Evolutionary conservation across 1,140 invertebrate genomes (phyloP).

Genomic region (Zaprionus tsacasi): DNA sequence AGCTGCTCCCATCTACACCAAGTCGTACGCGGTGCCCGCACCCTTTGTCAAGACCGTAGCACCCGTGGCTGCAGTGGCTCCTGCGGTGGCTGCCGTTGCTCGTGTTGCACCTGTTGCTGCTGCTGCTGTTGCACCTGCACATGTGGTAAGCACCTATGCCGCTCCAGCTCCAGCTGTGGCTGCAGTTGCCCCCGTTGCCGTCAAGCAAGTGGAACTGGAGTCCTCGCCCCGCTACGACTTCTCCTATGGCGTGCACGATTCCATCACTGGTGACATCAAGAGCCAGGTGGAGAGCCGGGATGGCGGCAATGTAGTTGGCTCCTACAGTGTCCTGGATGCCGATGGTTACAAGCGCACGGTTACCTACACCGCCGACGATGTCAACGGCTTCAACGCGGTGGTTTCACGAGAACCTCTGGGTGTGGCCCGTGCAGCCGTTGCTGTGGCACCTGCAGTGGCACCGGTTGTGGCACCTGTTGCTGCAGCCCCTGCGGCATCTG

Average conservation of each 20-base stretch:
- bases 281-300: conserved; percentile 86
- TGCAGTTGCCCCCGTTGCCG: conserved; percentile 45
- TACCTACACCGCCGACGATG: conserved; percentile 85
- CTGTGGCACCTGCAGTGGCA: conserved; percentile 44
- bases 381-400: conserved; percentile 85
- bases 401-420: conserved; percentile 84
- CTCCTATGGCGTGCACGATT: conserved; percentile 85
- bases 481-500: conserved; percentile 24
- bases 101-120: conserved; percentile 28
- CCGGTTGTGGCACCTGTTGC: conserved; percentile 26
- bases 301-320: conserved; percentile 85
- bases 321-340: conserved; percentile 86
- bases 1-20: conserved; percentile 56
- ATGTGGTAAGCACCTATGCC: conserved; percentile 33
- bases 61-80: conserved; percentile 34
- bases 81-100: conserved; percentile 14
- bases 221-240: conserved; percentile 84
- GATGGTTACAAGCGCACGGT: conserved; percentile 86
- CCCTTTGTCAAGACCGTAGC: conserved; percentile 52
- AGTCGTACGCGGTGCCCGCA: conserved; percentile 54
- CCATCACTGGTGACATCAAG: conserved; percentile 86
- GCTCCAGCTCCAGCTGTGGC: conserved; percentile 29
- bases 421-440: conserved; percentile 47
- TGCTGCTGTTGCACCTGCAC: conserved; percentile 5
- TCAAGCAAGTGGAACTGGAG: conserved; percentile 71